Evolutionary conservation across 2,888 invertebrate species (phyloP), one percentile per base, ranked within the genome.

Genomic region (Drosophila anceps): DNA sequence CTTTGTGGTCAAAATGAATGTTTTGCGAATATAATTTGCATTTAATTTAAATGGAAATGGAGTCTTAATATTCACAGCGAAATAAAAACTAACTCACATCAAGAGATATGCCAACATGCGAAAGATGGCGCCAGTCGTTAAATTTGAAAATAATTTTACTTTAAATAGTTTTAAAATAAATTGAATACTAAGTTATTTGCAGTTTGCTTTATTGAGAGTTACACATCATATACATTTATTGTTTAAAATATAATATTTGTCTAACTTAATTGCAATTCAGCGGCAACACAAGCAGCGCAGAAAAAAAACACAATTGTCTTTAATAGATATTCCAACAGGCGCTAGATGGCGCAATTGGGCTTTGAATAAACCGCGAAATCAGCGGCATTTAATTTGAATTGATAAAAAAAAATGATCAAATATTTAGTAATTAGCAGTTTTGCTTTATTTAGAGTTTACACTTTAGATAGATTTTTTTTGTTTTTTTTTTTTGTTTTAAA

Each of bases 241-340:
- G 12, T 31, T 50, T 31, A 24, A 60, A 50, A 31, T 64, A 66
- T 62, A 57, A 51, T 60, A 18, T 48, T 63, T 54, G 15, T 51
- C 27, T 61, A 64, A 51, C 68, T 76, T 50, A 50, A 58, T 61
- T 72, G 61, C 44, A 69, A 72, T 46, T 53, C 66, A 71, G 74
- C 53, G 74, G 65, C 62, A 65, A 77, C 24, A 54, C 24, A 65
- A 63, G 57, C 48, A 50, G 41, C 39, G 39, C 44, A 15, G 27
- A 24, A 43, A 65, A 31, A 59, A 41, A 50, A 18, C n/a, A 46
- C 46, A 27, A 29, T 46, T 46, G n/a, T 27, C 15, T 27, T 46
- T 27, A 27, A 48, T 10, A n/a, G 0, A 29, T 48, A 48, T 6
- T 10, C 29, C 48, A 48, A 48, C 48, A 6, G 7, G 10, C 29